These are phyloP conservation scores for Cydia strobilella DNA, from an alignment of 1,140 invertebrate genomes.

Conservation along the genomic window DNA sequence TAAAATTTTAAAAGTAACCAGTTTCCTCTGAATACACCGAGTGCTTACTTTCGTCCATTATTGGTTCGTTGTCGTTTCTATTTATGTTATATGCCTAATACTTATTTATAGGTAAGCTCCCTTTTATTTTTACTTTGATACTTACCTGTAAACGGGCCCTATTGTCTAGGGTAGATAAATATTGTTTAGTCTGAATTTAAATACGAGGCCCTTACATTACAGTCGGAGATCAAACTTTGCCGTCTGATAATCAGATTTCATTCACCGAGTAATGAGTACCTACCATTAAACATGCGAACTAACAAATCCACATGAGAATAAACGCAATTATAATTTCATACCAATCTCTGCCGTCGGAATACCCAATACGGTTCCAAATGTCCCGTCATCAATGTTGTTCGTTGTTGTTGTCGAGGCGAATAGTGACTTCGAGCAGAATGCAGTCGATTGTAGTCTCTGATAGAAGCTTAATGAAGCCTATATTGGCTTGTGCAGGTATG, in stretches of 20 bases:
- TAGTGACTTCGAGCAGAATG: background rate
- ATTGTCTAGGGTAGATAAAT: background rate
- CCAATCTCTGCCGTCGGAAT: background rate
- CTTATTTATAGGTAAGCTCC: background rate
- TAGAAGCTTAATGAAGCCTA: constrained; percentile 46
- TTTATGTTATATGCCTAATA: background rate
- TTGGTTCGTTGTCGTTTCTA: no score
- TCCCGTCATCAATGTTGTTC: background rate
- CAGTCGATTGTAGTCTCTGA: constrained; percentile 47
- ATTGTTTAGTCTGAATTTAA: constrained; percentile 42
- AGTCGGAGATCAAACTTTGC: constrained; percentile 52
- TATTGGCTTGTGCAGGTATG: constrained; percentile 41
- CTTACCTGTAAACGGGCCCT: no score
- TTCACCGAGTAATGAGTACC: constrained; percentile 62
- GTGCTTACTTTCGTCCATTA: background rate
- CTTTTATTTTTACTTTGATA: constrained; percentile 4
- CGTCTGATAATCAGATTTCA: constrained; percentile 60
- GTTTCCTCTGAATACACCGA: background rate
- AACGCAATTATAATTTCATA: background rate
- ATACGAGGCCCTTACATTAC: constrained; percentile 51
- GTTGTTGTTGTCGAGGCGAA: background rate
- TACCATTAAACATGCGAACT: constrained; percentile 54
- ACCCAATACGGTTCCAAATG: background rate
- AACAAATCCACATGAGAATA: constrained; percentile 32
- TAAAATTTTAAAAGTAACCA: background rate